Conservation (phyloP, 2,113 vertebrate species). For the Cynopterus brachyotis region DNA sequence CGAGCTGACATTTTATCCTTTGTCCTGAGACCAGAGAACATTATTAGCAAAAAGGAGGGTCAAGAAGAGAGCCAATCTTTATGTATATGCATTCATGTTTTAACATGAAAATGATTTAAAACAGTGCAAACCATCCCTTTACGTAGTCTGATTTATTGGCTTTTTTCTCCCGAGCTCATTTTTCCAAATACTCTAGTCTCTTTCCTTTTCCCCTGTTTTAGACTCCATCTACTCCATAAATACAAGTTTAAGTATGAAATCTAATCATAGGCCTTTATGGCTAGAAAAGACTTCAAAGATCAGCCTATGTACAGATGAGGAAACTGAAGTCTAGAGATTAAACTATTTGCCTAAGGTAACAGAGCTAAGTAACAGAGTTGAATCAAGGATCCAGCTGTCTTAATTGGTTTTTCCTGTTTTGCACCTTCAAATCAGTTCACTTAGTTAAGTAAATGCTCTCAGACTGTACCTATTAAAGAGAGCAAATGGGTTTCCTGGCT, state of each 20-base stretch:
- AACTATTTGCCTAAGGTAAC: constrained; percentile 38
- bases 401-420: constrained; percentile 58
- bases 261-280: constrained; percentile 7
- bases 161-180: background rate
- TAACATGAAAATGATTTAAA: constrained; percentile 12
- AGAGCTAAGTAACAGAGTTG: constrained; percentile 1
- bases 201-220: background rate
- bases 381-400: constrained; percentile 37
- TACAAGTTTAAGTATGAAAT: constrained; percentile 33
- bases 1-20: constrained; percentile 30
- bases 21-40: constrained; percentile 13
- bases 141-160: background rate
- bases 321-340: constrained; percentile 44
- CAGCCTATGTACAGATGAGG: background rate
- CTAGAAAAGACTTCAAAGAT: constrained; percentile 33
- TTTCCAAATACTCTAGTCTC: background rate
- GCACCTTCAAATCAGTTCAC: constrained; percentile 37
- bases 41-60: background rate
- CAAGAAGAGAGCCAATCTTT: background rate
- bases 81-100: background rate
- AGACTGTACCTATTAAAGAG: constrained; percentile 48
- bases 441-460: constrained; percentile 58
- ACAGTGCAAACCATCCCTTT: background rate
- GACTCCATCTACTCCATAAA: constrained; percentile 6
- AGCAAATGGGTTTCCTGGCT: constrained; percentile 43